Conservation (phyloP, 2,113 vertebrate genomes). For the Syngnathus typhle region DNA sequence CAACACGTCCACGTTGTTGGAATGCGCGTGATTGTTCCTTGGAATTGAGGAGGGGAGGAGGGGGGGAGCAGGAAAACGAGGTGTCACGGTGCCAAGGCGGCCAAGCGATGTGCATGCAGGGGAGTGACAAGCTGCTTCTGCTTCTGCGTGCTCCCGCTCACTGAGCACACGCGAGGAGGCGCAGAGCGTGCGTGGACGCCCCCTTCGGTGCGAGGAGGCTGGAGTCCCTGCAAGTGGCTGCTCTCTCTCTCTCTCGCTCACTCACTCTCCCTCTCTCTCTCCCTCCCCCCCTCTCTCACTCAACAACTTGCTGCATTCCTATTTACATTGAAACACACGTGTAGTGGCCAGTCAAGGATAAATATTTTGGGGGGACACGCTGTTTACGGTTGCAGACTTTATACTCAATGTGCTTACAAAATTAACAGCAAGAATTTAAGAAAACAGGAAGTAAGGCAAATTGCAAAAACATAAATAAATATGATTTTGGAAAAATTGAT, state of each 20-base stretch:
- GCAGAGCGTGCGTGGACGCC: conserved; percentile 56
- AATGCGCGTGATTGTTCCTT: background rate
- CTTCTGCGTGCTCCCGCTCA: conserved; percentile 30
- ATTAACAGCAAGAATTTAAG: too few relatives aligned
- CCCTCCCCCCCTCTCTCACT: background rate
- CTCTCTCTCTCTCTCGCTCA: background rate
- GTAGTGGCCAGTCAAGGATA: too few relatives aligned
- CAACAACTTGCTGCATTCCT: background rate
- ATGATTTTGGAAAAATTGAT: too few relatives aligned
- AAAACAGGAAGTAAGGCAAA: too few relatives aligned
- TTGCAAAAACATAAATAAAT: too few relatives aligned
- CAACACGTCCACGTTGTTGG: background rate
- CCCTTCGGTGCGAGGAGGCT: conserved; percentile 55
- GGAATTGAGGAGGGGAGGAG: background rate
- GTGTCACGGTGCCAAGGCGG: background rate
- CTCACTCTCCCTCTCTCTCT: background rate
- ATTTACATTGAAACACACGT: background rate
- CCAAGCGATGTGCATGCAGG: background rate
- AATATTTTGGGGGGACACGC: too few relatives aligned
- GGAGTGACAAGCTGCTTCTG: conserved; percentile 46
- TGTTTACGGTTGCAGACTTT: too few relatives aligned
- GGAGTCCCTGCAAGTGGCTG: conserved; percentile 15
- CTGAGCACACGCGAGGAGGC: conserved; percentile 22
- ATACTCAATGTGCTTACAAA: too few relatives aligned
- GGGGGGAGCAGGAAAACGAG: background rate